These are phyloP conservation scores for Andrena bicolor DNA, from an alignment of 2,888 invertebrate species.

Conservation along the genomic window DNA sequence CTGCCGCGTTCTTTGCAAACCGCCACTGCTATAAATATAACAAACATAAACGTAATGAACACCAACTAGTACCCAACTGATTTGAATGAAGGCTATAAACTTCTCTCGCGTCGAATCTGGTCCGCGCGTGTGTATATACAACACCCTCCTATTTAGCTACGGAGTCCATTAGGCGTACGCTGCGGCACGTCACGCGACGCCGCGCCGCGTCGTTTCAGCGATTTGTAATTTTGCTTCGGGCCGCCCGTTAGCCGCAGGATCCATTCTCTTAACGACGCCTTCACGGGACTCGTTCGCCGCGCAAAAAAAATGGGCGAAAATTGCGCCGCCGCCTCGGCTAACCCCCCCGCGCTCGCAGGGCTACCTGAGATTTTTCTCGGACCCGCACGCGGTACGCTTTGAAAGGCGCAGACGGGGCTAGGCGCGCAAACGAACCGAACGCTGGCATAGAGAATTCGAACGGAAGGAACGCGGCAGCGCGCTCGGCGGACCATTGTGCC, in stretches of 20 bases:
- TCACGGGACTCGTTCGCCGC: slow-evolving; percentile 21
- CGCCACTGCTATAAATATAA: not conserved
- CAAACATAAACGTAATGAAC: not conserved
- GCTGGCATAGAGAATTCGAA: slow-evolving; percentile 1
- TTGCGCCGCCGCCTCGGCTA: not conserved
- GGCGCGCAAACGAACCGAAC: not conserved
- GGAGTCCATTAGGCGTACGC: slow-evolving; percentile 57
- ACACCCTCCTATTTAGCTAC: slow-evolving; percentile 8
- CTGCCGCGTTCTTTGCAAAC: too few species aligned
- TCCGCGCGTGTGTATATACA: slow-evolving; percentile 9
- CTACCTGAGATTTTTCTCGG: not conserved
- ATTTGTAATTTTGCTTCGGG: slow-evolving; percentile 53
- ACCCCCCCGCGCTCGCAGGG: not conserved
- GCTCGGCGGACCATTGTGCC: slow-evolving; percentile 19
- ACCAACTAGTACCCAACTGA: slow-evolving; percentile 24
- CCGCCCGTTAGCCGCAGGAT: slow-evolving; percentile 32
- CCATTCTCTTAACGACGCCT: slow-evolving; percentile 41
- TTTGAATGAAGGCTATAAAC: slow-evolving; percentile 55
- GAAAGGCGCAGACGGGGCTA: not conserved
- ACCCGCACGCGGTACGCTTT: too few species aligned
- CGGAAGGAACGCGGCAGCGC: slow-evolving; percentile 3
- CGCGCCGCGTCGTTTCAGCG: slow-evolving; percentile 44
- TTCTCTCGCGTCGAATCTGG: slow-evolving; percentile 42
- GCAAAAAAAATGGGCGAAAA: slow-evolving; percentile 37
- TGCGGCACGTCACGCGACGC: slow-evolving; percentile 46